Evolutionary conservation across 2,113 vertebrate species (phyloP).

Genomic region (Petrocephalus zakoni): DNA sequence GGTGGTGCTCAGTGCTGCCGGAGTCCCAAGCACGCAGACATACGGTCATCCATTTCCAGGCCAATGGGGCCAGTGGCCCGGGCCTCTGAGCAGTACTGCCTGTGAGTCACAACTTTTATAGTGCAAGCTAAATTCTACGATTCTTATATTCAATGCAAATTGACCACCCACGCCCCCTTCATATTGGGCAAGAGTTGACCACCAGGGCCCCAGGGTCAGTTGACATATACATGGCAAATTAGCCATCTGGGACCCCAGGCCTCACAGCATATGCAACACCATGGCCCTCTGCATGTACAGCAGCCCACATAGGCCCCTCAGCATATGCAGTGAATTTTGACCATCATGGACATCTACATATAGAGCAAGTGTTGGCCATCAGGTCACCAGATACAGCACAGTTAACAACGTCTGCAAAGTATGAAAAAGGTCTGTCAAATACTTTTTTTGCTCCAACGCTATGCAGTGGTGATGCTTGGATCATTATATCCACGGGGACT

Average conservation of each 20-base stretch:
- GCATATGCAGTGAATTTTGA: no score
- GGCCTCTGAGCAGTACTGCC: background rate
- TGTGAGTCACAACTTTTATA: background rate
- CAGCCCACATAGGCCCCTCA: no score
- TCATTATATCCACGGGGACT: no score
- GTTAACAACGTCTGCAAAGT: no score
- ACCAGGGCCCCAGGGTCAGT: background rate
- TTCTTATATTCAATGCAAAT: background rate
- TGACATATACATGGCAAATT: background rate
- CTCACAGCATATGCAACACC: background rate
- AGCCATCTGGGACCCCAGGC: background rate
- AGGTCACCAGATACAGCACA: no score
- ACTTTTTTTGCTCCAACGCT: no score
- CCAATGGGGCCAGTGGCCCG: background rate
- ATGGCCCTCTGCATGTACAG: background rate
- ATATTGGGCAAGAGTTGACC: background rate
- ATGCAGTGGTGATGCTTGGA: no score
- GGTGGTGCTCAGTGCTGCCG: background rate
- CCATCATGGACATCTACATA: no score
- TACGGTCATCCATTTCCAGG: background rate
- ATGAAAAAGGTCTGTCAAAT: no score
- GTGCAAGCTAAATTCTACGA: background rate
- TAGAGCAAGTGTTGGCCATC: no score
- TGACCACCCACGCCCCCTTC: background rate
- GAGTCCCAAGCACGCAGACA: background rate